These are phyloP conservation scores for Seriola aureovittata DNA, from an alignment of 2,113 vertebrate species.

Conservation along the genomic window DNA sequence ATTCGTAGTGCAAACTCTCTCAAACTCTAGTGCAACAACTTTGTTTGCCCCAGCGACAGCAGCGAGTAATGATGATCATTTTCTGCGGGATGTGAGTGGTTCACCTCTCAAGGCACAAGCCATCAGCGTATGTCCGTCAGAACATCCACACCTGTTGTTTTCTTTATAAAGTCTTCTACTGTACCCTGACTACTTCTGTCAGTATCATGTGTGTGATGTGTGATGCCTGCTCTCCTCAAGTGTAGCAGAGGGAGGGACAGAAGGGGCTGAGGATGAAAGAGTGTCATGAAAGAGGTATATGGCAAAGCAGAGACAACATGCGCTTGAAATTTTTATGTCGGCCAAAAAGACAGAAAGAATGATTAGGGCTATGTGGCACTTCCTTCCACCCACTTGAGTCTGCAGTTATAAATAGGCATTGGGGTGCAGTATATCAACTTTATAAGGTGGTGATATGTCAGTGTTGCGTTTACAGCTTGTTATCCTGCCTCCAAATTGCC, in stretches of 20 bases:
- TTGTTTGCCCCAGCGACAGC: background rate
- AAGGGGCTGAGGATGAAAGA: background rate
- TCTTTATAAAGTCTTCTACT: background rate
- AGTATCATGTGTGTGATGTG: background rate
- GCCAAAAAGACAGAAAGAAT: background rate
- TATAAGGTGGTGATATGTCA: background rate
- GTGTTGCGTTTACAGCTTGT: background rate
- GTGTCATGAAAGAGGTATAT: background rate
- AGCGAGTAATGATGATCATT: background rate
- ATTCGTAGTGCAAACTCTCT: background rate
- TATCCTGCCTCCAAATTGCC: background rate
- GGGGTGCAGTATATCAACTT: background rate
- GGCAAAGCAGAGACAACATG: background rate
- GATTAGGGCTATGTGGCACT: background rate
- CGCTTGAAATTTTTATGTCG: background rate
- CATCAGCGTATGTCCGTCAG: background rate
- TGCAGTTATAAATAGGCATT: background rate
- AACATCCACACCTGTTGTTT: background rate
- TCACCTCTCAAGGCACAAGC: background rate
- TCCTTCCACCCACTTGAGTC: background rate
- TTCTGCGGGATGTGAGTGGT: background rate
- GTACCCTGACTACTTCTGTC: background rate
- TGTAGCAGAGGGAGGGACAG: background rate
- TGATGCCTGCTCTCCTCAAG: background rate
- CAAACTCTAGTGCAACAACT: background rate